Evolutionary conservation across 2,797 vertebrate species (phyloP), one percentile per base, ranked within the genome.

Genomic region (Enoplosus armatus): DNA sequence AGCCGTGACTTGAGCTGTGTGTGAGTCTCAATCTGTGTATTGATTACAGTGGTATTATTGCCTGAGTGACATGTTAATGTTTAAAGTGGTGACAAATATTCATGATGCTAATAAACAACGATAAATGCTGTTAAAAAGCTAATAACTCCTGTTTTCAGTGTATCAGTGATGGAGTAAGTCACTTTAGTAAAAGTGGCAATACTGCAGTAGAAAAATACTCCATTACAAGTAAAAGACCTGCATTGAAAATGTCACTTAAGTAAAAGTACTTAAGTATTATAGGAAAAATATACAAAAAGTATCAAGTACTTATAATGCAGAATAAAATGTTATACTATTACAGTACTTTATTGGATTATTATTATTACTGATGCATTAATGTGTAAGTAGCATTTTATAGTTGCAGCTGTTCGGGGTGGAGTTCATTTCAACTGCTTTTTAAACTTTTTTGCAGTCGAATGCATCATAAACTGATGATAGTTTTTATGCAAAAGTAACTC

Each of bases 21-120:
- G 39, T 64, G 15, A 33, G 45, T 41, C n/a, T 81, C 15, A 63
- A 27, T 58, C 20, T 61, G 33, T 87, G 59, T 31, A 54, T 45
- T 53, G 20, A 58, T 76, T 15, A 18, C 29, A 11, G 37, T 72
- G 56, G 20, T 72, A n/a, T 47, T 51, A 56, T 37, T 72, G 10
- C 14, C 5, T 2, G 51, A 59, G 27, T 75, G 8, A 71, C 69
- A 59, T 61, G n/a, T 60, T 51, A 35, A 61, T 61, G 35, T 51
- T 58, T n/a, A 64, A 50, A 77, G 59, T 82, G 43, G 53, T 77
- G 75, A 84, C 10, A 87, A 65, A 82, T 74, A 83, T 77, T 54
- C 8, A 67, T 29, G 41, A 37, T 26, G 12, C 41, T 18, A 77
- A 70, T 82, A 77, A 81, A 80, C 39, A 27, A 54, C 3, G 8